Conservation (phyloP, 2,797 vertebrate genomes). For the Myotis planiceps region DNA sequence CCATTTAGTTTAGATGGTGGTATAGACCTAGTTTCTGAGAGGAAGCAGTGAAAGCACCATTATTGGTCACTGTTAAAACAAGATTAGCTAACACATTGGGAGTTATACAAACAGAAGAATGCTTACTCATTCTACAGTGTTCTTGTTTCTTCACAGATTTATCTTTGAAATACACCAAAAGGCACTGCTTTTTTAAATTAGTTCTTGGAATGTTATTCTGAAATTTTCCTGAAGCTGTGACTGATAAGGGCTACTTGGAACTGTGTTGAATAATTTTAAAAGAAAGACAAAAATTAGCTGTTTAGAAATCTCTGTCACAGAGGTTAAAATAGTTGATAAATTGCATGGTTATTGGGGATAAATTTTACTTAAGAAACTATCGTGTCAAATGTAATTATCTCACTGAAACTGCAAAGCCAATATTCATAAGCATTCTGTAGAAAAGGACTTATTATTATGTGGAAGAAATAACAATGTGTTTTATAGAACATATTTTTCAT, state of each 20-base stretch:
- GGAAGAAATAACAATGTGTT: slow-evolving; percentile 16
- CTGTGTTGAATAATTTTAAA: background rate
- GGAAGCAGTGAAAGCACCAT: background rate
- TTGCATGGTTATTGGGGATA: background rate
- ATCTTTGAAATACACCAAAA: slow-evolving; percentile 43
- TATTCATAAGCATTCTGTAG: background rate
- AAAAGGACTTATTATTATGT: background rate
- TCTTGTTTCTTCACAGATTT: slow-evolving; percentile 52
- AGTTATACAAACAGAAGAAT: slow-evolving; percentile 49
- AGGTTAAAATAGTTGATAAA: background rate
- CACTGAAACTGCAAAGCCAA: background rate
- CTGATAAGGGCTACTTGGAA: slow-evolving; percentile 17
- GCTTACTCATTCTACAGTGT: background rate
- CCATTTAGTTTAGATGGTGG: background rate
- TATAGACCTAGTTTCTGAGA: background rate
- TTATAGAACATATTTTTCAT: background rate
- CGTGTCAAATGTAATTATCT: background rate
- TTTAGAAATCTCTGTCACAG: background rate
- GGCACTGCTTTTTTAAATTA: background rate
- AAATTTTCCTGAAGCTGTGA: slow-evolving; percentile 3
- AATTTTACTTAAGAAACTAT: slow-evolving; percentile 18
- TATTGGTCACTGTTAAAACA: slow-evolving; percentile 54
- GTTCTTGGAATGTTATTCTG: slow-evolving; percentile 22
- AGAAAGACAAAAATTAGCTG: background rate
- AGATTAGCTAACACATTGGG: slow-evolving; percentile 44